A percentile compares a stretch with the other conserved stretches of the same genome.
Conservation (phyloP, 53 echinoderm and acorn worm genomes). For the Glandiceps talaboti region DNA sequence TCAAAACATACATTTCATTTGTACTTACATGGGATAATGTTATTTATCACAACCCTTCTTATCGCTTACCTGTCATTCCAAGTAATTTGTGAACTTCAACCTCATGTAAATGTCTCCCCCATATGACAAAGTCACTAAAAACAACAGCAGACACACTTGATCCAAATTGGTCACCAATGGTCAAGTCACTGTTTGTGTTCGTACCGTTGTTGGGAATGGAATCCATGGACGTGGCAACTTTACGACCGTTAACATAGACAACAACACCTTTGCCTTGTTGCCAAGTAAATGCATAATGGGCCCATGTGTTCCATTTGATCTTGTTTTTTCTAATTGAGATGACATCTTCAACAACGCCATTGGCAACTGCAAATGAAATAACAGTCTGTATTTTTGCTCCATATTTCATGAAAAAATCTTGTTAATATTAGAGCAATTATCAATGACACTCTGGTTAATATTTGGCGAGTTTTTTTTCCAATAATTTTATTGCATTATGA, state of each 20-base stretch:
- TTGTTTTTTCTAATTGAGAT: background rate
- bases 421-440: no score
- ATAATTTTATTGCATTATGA: no score
- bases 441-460: no score
- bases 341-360: slow-evolving; percentile 24
- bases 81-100: slow-evolving; percentile 62
- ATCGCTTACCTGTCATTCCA: slow-evolving; percentile 57
- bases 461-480: no score
- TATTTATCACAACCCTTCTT: no score
- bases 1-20: no score
- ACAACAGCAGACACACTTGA: slow-evolving; percentile 24
- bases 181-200: background rate
- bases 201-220: slow-evolving; percentile 12
- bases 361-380: slow-evolving; percentile 21
- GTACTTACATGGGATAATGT: no score
- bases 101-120: slow-evolving; percentile 52
- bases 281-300: slow-evolving; percentile 39
- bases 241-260: slow-evolving; percentile 44
- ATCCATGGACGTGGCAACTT: background rate
- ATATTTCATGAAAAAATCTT: no score
- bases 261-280: slow-evolving; percentile 11
- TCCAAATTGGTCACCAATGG: background rate
- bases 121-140: slow-evolving; percentile 54
- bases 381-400: no score
- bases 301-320: slow-evolving; percentile 28